These are phyloP conservation scores for Matsumurasca onukii DNA, from an alignment of 1,140 invertebrate genomes.

Conservation along the genomic window DNA sequence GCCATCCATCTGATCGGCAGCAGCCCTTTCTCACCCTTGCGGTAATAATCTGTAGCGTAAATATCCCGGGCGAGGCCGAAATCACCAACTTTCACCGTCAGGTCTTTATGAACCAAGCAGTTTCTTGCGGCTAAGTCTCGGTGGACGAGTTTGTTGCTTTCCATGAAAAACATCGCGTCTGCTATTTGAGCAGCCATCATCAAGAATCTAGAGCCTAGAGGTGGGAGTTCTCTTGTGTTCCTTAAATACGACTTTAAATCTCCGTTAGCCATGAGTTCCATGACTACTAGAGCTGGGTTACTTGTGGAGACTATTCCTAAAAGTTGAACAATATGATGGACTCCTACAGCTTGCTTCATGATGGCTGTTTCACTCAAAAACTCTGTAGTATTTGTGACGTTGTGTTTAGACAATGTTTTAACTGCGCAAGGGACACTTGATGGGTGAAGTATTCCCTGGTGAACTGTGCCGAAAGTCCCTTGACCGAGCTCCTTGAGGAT, in stretches of 20 bases:
- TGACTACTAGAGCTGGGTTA: constrained; percentile 90
- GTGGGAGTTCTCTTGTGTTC: constrained; percentile 52
- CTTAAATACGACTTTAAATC: constrained; percentile 93
- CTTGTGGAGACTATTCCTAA: constrained; percentile 92
- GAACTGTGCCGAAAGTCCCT: constrained; percentile 96
- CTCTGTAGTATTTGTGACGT: constrained; percentile 75
- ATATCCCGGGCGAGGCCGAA: constrained; percentile 96
- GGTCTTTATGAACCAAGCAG: constrained; percentile 90
- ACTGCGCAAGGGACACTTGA: constrained; percentile 69
- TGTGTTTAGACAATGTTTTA: constrained; percentile 91
- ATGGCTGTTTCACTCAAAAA: constrained; percentile 94
- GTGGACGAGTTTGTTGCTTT: constrained; percentile 94
- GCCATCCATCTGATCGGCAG: constrained; percentile 87
- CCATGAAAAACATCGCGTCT: constrained; percentile 97
- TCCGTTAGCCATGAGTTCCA: constrained; percentile 96
- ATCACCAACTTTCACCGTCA: constrained; percentile 95
- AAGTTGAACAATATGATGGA: constrained; percentile 90
- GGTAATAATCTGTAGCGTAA: constrained; percentile 96
- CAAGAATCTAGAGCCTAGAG: constrained; percentile 45
- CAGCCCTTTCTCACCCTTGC: constrained; percentile 88
- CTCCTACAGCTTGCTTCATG: constrained; percentile 81
- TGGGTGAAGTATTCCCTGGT: constrained; percentile 66
- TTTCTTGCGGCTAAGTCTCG: constrained; percentile 97
- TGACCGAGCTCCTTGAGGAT: constrained; percentile 82
- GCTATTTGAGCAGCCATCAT: constrained; percentile 97